Evolutionary conservation across 1,140 invertebrate genomes (phyloP), one percentile per base, ranked within the genome.

Genomic region (Chironomus tepperi): DNA sequence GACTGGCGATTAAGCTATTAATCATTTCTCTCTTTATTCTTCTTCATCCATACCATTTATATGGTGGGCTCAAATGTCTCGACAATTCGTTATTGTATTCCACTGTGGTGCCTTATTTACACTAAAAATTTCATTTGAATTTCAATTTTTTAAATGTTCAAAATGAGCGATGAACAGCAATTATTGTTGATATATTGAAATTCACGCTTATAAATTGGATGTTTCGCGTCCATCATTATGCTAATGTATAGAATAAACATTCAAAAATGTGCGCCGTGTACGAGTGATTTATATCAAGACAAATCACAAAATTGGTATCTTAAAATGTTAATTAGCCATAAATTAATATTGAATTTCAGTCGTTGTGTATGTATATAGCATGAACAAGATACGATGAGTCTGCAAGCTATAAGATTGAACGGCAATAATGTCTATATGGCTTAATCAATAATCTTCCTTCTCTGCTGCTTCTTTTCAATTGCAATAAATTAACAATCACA

Each of bases 221-320:
- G 12, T 57, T 9, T 15, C 12, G 47, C 65, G 19, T 70, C 65
- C 65, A 70, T 70, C 65, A 21, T 70, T 70, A 70, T 70, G 65
- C 65, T 19, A 70, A 70, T 70, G n/a, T 21, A 9, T 15, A 18
- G 18, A 70, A 70, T 70, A 70, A 70, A 70, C 47, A 57, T n/a
- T 57, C 18, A 18, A 8, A 70, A 70, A 70, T 70, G 18, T 1
- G 16, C 16, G n/a, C 10, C 65, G 65, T 18, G 43, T 47, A 3
- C 12, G 47, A n/a, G 47, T 70, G 16, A 70, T 70, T 70, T 70
- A 70, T 70, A 70, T 10, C 16, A 18, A 70, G 65, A 70, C 65
- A 70, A 70, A 70, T 70, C 16, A 18, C 65, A 19, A 70, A n/a
- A 16, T 70, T 70, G 47, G 5, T 57, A 3, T 57, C 24, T 34